Conservation (phyloP, 2,888 invertebrate genomes). For the Xanthostigma xanthostigma region DNA sequence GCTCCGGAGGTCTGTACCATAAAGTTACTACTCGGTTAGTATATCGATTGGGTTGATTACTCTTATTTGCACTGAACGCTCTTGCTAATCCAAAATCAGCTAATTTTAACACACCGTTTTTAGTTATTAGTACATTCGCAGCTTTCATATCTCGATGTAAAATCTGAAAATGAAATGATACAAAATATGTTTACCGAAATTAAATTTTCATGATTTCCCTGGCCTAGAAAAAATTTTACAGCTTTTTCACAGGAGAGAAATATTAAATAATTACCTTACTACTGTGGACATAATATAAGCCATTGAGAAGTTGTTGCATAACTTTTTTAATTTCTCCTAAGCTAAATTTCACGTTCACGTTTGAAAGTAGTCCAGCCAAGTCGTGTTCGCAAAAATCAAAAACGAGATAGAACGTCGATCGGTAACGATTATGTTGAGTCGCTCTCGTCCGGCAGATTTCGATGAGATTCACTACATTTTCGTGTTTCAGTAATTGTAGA, state of each 20-base stretch:
- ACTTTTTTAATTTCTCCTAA: constrained; percentile 95
- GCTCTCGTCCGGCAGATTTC: constrained; percentile 94
- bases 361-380: constrained; percentile 87
- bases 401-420: constrained; percentile 85
- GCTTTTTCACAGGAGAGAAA: neutral
- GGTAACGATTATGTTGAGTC: constrained; percentile 50
- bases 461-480: constrained; percentile 92
- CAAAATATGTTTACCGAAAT: constrained; percentile 4
- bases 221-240: neutral
- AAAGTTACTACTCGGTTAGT: constrained; percentile 97
- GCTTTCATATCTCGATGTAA: constrained; percentile 97
- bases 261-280: constrained; percentile 41
- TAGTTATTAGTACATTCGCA: constrained; percentile 93
- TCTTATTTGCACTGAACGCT: constrained; percentile 80
- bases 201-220: too few relatives aligned
- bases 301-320: constrained; percentile 72
- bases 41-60: constrained; percentile 73
- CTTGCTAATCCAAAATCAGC: constrained; percentile 97
- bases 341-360: constrained; percentile 89
- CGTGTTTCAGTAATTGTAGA: constrained; percentile 84
- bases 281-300: constrained; percentile 91
- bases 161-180: constrained; percentile 33
- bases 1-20: constrained; percentile 75
- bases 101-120: constrained; percentile 82
- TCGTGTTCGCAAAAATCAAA: constrained; percentile 99